Evolutionary conservation across 2,113 vertebrate species (phyloP).

Genomic region (Brachyistius frenatus): DNA sequence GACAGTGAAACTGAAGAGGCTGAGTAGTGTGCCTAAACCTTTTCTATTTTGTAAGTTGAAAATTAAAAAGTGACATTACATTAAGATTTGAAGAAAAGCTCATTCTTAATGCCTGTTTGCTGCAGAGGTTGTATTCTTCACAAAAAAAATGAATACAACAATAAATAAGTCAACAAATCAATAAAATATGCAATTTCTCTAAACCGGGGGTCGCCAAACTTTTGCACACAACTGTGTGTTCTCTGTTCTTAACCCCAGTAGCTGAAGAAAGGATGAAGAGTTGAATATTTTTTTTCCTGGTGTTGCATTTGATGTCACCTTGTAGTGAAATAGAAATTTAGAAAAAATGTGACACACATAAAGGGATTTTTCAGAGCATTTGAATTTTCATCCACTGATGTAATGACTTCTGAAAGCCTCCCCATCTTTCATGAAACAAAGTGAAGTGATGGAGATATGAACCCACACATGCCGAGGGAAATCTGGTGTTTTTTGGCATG

Average conservation of each 20-base stretch:
- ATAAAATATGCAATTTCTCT: background rate
- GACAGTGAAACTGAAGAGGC: background rate
- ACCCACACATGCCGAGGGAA: slow-evolving; percentile 28
- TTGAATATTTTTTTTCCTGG: background rate
- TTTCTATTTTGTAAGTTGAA: background rate
- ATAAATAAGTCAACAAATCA: too few species aligned
- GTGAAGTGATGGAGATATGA: slow-evolving; percentile 18
- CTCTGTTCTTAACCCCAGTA: background rate
- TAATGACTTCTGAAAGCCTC: slow-evolving; percentile 28
- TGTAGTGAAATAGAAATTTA: slow-evolving; percentile 20
- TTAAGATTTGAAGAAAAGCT: background rate
- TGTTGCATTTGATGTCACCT: slow-evolving; percentile 35
- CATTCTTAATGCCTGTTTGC: background rate
- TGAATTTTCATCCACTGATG: slow-evolving; percentile 41
- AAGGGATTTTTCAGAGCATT: slow-evolving; percentile 16
- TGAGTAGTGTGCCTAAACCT: background rate
- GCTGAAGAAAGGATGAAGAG: background rate
- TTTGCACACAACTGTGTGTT: background rate
- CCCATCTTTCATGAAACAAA: background rate
- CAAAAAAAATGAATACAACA: too few species aligned
- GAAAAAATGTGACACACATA: background rate
- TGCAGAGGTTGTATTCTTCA: background rate
- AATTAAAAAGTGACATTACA: background rate
- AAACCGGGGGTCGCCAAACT: background rate
- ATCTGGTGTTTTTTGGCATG: slow-evolving; percentile 41